Conservation (phyloP, 2,888 invertebrate species). For the Lumbricus terrestris region DNA sequence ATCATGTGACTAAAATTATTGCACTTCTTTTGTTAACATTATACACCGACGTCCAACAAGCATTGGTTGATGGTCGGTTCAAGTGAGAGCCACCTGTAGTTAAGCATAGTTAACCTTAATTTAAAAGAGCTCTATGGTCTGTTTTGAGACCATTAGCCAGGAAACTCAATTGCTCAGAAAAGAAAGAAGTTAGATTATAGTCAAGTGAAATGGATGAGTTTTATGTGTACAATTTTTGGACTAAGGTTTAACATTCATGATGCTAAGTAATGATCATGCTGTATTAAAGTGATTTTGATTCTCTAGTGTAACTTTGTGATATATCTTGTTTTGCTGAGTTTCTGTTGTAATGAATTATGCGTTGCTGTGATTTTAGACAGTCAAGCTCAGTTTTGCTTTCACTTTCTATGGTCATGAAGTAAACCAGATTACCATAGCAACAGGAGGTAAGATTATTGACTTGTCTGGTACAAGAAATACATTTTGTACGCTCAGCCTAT, state of each 20-base stretch:
- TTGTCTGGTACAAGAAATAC: background rate
- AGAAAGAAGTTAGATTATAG: background rate
- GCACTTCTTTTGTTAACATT: too few relatives aligned
- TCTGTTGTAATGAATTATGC: background rate
- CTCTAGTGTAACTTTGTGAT: background rate
- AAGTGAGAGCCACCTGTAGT: too few relatives aligned
- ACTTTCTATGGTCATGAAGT: constrained; percentile 40
- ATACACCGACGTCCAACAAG: too few relatives aligned
- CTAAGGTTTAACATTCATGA: background rate
- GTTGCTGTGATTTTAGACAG: constrained; percentile 31
- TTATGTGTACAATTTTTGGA: background rate
- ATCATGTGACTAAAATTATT: background rate
- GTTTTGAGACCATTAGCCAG: background rate
- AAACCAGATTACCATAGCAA: constrained; percentile 40
- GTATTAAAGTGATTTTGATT: background rate
- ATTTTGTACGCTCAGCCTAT: too few relatives aligned
- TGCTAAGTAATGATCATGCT: too few relatives aligned
- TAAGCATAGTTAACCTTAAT: too few relatives aligned
- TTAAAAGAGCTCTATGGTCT: too few relatives aligned
- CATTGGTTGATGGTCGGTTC: background rate
- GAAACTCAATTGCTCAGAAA: background rate
- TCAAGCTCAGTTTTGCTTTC: constrained; percentile 37
- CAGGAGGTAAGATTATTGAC: constrained; percentile 37
- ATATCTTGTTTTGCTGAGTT: background rate
- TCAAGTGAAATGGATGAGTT: background rate